Conservation (phyloP, 2,888 invertebrate species). For the Caenorhabditis panamensis region DNA sequence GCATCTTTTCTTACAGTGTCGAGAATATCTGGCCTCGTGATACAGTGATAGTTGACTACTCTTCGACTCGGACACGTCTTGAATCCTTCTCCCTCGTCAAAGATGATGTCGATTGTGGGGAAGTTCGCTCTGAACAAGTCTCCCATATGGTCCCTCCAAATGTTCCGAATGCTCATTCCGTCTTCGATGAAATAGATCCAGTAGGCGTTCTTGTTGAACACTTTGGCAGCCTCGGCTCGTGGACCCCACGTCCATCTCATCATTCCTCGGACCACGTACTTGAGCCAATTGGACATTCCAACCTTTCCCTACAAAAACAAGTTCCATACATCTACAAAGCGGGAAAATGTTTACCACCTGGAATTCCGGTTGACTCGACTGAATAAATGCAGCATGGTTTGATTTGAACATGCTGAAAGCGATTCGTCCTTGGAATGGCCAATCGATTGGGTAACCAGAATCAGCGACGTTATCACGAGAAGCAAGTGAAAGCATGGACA, state of each 20-base stretch:
- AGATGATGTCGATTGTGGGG: background rate
- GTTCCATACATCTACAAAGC: too few species aligned
- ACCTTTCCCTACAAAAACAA: too few species aligned
- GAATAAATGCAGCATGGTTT: constrained; percentile 11
- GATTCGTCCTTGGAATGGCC: constrained; percentile 24
- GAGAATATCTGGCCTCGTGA: constrained; percentile 5
- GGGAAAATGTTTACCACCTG: too few species aligned
- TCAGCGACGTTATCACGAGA: constrained; percentile 2
- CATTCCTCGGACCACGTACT: constrained; percentile 28
- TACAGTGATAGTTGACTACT: constrained; percentile 4
- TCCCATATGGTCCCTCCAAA: constrained; percentile 23
- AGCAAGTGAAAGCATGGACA: constrained; percentile 7
- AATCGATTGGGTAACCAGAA: background rate
- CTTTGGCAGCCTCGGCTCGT: background rate
- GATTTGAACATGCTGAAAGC: constrained; percentile 36
- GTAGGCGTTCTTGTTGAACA: constrained; percentile 17
- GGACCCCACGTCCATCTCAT: constrained; percentile 38
- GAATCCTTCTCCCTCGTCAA: constrained; percentile 24
- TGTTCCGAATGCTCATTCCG: background rate
- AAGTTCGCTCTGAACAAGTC: constrained; percentile 22
- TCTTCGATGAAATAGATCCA: constrained; percentile 35
- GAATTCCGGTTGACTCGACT: constrained; percentile 16
- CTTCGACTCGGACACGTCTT: constrained; percentile 4
- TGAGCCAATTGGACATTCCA: constrained; percentile 35
- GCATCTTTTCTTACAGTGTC: background rate